Percentiles rank a stretch among this genome's conserved stretches.
phyloP scores from a whole-genome alignment of 2,888 invertebrate species.

The Amiota mariae region DNA sequence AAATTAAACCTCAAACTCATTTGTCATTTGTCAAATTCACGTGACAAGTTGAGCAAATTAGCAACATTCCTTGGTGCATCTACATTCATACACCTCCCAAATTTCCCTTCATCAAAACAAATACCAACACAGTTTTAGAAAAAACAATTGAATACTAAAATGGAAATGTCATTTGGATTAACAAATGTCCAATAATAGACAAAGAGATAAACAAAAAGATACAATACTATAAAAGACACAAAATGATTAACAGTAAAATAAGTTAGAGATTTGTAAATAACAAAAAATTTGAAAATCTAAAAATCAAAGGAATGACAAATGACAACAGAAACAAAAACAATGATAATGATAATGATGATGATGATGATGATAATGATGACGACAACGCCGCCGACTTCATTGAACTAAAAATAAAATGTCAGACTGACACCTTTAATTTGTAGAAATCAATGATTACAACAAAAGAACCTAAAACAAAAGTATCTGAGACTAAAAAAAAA shows the following conservation, averaged over 20 bases:
- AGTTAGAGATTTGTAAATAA: background rate
- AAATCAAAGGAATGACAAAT: slow-evolving; percentile 4
- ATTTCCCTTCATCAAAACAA: background rate
- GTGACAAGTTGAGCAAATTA: too few relatives aligned
- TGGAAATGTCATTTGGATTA: slow-evolving; percentile 22
- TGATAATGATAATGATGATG: too few relatives aligned
- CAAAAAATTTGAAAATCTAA: slow-evolving; percentile 11
- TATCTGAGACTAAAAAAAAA: slow-evolving; percentile 49
- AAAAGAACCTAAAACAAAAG: background rate
- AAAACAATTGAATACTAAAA: background rate
- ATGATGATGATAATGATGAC: background rate
- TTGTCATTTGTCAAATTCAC: too few relatives aligned
- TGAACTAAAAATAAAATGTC: slow-evolving; percentile 26
- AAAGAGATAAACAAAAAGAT: background rate
- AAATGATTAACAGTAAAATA: slow-evolving; percentile 3
- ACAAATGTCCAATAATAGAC: background rate
- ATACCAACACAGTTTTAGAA: background rate
- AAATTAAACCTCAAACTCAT: too few relatives aligned
- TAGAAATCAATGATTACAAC: background rate
- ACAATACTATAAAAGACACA: too few relatives aligned
- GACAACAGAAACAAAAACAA: background rate
- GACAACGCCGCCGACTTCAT: slow-evolving; percentile 13
- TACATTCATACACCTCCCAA: too few relatives aligned
- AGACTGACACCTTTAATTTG: background rate
- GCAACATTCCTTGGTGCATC: too few relatives aligned